Evolutionary conservation across 2,797 vertebrate genomes (phyloP), one percentile per base, ranked within the genome.

Genomic region (Urophycis tenuis): DNA sequence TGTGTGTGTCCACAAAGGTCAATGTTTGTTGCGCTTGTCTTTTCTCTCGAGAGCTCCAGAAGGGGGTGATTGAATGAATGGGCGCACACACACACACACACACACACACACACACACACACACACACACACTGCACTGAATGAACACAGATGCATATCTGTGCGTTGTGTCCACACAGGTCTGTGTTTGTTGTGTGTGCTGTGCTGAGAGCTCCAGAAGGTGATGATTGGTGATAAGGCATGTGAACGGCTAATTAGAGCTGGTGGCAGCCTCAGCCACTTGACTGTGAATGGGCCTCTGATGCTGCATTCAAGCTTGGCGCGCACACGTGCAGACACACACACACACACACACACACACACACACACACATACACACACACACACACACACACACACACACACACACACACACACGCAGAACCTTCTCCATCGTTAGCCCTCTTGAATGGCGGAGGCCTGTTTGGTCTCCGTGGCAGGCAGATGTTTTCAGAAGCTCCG

Each of bases 181-280:
- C n/a, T 2, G 72, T 45, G 25, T 60, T 35, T 71, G 30, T 33
- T 69, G 14, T 35, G n/a, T 31, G 34, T 36, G 60, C 72, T 73
- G 3, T 7, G n/a, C 49, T 25, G 32, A 84, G 82, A 86, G 83
- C 74, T 83, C 76, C 82, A 88, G 85, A 84, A 89, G 86, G 87
- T 82, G 86, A 85, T 91, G 89, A 90, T 90, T 89, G 85, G 86
- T 39, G 80, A 89, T 86, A 87, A 89, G 83, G 86, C 82, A 75
- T 79, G 82, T 91, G 89, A 91, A 90, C 90, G 85, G 84, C 82
- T 90, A 91, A 91, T 92, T 91, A 88, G 87, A 84, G 85, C 81
- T 87, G 87, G 81, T 85, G 83, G 87, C 88, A 89, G 80, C 64
- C 74, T 82, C 81, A 82, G 85, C 85, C 82, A 83, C 87, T 90